A percentile compares a stretch with the other conserved stretches of the same genome.
These are phyloP conservation scores for Trachelus stipa DNA, from an alignment of 2,888 invertebrate species.

Conservation along the genomic window DNA sequence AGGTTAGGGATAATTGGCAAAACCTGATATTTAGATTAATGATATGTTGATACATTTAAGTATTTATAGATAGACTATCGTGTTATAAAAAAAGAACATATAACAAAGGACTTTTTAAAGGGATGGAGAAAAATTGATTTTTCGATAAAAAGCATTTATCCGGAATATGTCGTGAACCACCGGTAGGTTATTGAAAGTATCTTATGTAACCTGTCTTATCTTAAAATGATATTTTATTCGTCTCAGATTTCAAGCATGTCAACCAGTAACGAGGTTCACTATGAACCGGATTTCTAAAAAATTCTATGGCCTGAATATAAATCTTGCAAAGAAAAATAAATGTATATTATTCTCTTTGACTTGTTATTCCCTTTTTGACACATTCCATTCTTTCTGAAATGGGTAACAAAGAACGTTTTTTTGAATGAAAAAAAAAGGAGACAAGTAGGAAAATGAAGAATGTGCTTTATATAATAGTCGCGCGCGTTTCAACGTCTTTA, in stretches of 20 bases:
- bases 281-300: not conserved
- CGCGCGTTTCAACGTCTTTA: not conserved
- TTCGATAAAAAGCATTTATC: not conserved
- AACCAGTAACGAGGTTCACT: not conserved
- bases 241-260: not conserved
- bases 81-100: not conserved
- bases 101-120: not conserved
- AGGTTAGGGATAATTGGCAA: not conserved
- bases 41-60: not conserved
- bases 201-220: not conserved
- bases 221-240: not conserved
- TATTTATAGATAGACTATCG: not conserved
- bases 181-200: not conserved
- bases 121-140: not conserved
- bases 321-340: not conserved
- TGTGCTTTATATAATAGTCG: not conserved
- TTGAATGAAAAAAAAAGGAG: not conserved
- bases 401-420: not conserved
- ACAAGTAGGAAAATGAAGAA: not conserved
- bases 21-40: not conserved
- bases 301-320: not conserved
- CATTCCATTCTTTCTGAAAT: not conserved
- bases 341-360: not conserved
- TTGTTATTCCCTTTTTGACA: not conserved
- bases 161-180: not conserved